Conservation (phyloP, 2,888 invertebrate species). For the Melanotus villosus region DNA sequence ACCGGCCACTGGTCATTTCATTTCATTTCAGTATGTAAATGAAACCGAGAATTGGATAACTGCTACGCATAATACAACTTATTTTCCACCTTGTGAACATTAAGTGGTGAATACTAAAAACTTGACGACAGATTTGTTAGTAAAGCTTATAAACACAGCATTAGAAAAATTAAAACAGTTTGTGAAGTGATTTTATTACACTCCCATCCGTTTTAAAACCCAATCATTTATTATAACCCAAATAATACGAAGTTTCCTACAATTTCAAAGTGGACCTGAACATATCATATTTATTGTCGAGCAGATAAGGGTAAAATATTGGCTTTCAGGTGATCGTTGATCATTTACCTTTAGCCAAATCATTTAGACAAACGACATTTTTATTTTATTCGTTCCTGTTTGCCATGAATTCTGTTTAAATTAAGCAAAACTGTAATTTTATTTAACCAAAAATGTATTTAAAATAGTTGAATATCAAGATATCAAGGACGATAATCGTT, state of each 20-base stretch:
- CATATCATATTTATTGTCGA: slow-evolving; percentile 21
- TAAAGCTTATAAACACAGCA: neutral
- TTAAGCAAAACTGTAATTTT: no score
- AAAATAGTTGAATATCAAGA: no score
- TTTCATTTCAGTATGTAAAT: slow-evolving; percentile 37
- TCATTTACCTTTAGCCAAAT: no score
- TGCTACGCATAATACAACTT: slow-evolving; percentile 21
- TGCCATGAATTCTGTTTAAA: no score
- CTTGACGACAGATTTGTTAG: neutral
- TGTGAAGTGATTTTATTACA: no score
- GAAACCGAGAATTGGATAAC: slow-evolving; percentile 28
- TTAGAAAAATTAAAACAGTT: neutral
- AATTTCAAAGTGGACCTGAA: neutral
- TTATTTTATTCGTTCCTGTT: no score
- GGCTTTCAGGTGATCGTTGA: slow-evolving; percentile 6
- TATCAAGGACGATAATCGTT: no score
- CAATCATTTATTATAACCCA: neutral
- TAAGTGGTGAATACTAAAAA: neutral
- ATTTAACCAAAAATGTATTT: no score
- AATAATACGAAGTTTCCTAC: slow-evolving; percentile 4
- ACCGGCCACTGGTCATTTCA: slow-evolving; percentile 36
- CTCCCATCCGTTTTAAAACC: neutral
- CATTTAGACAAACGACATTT: no score
- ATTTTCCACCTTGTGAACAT: slow-evolving; percentile 5
- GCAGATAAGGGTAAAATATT: slow-evolving; percentile 8